Evolutionary conservation across 2,888 invertebrate genomes (phyloP).

Genomic region (Hofmannophila pseudospretella): DNA sequence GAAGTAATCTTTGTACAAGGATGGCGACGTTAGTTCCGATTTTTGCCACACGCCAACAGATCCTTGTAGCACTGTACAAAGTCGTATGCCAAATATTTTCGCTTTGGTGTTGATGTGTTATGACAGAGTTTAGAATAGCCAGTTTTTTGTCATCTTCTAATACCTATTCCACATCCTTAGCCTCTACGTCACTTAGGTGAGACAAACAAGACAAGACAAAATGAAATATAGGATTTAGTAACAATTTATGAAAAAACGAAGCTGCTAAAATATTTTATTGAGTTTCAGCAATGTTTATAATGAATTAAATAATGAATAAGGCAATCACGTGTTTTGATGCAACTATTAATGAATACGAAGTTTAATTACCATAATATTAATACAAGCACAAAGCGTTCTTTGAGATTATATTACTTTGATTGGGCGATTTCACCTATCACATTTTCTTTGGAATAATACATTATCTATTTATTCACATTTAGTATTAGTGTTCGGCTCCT

Average conservation of each 20-base stretch:
- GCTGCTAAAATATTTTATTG: slow-evolving; percentile 74
- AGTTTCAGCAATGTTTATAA: slow-evolving; percentile 64
- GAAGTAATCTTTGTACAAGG: too few species aligned
- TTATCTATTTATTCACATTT: slow-evolving; percentile 33
- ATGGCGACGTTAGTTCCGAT: too few species aligned
- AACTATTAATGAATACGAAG: slow-evolving; percentile 58
- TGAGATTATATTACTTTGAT: slow-evolving; percentile 62
- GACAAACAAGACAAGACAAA: too few species aligned
- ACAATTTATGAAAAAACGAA: not conserved
- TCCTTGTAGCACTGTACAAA: too few species aligned
- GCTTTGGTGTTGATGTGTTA: too few species aligned
- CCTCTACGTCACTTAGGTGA: too few species aligned
- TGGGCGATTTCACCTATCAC: slow-evolving; percentile 64
- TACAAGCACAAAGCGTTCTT: slow-evolving; percentile 63
- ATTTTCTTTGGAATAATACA: slow-evolving; percentile 68
- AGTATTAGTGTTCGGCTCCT: slow-evolving; percentile 28
- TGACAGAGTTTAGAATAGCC: too few species aligned
- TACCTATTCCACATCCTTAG: too few species aligned
- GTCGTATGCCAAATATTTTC: too few species aligned
- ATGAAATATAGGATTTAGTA: too few species aligned
- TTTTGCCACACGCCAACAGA: too few species aligned
- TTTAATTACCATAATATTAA: slow-evolving; percentile 55
- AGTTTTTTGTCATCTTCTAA: too few species aligned
- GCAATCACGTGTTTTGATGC: slow-evolving; percentile 73
- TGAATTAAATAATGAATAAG: slow-evolving; percentile 71